Base-by-base conservation (phyloP, 1,140 invertebrate species). In the Drosophila pseudoananassae region DNA sequence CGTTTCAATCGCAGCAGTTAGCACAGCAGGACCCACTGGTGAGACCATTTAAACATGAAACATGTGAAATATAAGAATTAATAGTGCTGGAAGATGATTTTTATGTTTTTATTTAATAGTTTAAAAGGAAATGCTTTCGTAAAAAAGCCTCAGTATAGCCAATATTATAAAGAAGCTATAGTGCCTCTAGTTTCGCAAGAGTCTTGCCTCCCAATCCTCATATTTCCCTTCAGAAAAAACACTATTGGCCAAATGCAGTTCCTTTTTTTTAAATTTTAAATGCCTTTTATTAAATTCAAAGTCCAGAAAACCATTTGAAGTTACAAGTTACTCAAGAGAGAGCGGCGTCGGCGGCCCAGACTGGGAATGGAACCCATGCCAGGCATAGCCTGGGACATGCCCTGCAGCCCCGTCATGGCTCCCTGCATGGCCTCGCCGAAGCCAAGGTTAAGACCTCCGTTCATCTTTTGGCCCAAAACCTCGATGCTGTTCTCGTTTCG, bases 381-480 rank as follows among this genome's bases (percentile, higher is more conserved):
- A 14, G 40, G 40, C 40, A 43, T 43, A 17, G 5, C 14, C 33
- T 36, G 33, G 40, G 40, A 8, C 15, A 43, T 43, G 2, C 14
- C 40, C 40, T 43, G 40, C 14, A 43, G 8, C 4, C 33, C 33
- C 3, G 33, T 4, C 6, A 38, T 9, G 5, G 65, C 58, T 3
- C 58, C 17, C 23, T 54, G 17, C 50, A 89, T 57, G 4, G 52
- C 81, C 23, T 87, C 76, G 14, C 89, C 89, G 20, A 89, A 73
- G 10, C 84, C 88, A 6, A 89, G 0, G 1, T 49, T 51, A 25
- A 79, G 49, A 29, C 29, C 23, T 25, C 58, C 64, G 12, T 36
- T 50, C 23, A 76, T 20, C 23, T 15, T 54, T 6, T 70, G 54
- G 9, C 85, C 81, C 10, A 87, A 1, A 4, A 87, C 6, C 29